Base-by-base conservation (phyloP, 2,888 invertebrate genomes). In the Caenorhabditis auriculariae region DNA sequence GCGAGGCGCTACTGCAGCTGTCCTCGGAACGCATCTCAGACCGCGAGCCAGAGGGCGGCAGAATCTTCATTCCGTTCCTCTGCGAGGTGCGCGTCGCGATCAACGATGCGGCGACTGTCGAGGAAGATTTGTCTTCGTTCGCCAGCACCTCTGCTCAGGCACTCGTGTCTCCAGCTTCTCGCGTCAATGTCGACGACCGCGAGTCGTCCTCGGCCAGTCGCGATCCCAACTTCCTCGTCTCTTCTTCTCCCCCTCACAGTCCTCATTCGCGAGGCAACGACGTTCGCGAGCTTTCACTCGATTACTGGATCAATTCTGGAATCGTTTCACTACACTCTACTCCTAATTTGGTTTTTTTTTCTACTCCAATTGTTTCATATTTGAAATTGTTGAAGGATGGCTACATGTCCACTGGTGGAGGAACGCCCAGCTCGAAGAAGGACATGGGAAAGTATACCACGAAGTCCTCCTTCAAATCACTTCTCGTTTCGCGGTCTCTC, bases 61-160 rank as follows among this genome's bases (percentile, higher is more conserved):
- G 54, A 17, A 56, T 76, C n/a, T 81, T 82, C 49, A 68, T 81
- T 23, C 82, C 81, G 6, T 81, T 81, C 50, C 47, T 81, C 7
- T 59, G 68, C 6, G 81, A 82, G 48, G 68, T 77, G 4, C 59
- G 69, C 2, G 53, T 73, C 29, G 68, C 64, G 7, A 48, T 54
- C 7, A 59, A 61, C 23, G 55, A 60, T 27, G 62, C 38, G 7
- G 17, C 21, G n/a, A 21, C 15, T 7, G 23, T 12, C 7, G 2
- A 23, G 27, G 45, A 44, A 54, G 4, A n/a, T 44, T 37, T 23
- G 51, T 45, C 15, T n/a, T n/a, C 7, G 26, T 27, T 19, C 46
- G 46, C 54, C 2, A 26, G 54, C 29, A 35, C 12, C 35, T 15
- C 9, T 9, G 12, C 9, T 15, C 35, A 35, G n/a, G 12, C 49